Conservation (phyloP, 1,140 invertebrate species). For the Pseudoatta argentina region DNA sequence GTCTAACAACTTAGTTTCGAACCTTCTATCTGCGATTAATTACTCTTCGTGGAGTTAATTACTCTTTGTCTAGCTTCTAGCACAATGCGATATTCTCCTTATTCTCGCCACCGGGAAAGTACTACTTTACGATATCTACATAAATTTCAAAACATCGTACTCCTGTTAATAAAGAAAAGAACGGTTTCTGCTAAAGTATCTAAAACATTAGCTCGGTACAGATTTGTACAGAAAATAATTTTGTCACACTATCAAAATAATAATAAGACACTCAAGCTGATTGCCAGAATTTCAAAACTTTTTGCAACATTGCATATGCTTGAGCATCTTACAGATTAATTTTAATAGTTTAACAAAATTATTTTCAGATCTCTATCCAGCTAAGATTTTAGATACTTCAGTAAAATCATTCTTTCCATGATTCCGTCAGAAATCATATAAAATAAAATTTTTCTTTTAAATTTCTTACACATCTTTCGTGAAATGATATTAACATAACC, state of each 20-base stretch:
- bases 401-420: too few species aligned
- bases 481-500: background rate
- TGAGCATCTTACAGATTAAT: too few species aligned
- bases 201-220: too few species aligned
- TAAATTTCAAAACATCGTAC: slow-evolving; percentile 11
- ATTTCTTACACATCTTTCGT: background rate
- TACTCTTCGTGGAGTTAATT: slow-evolving; percentile 60
- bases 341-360: too few species aligned
- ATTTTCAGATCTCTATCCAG: too few species aligned
- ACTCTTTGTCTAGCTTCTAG: slow-evolving; percentile 56
- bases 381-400: too few species aligned
- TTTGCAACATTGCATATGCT: too few species aligned
- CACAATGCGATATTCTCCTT: slow-evolving; percentile 53
- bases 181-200: too few species aligned
- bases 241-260: too few species aligned
- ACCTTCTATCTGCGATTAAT: slow-evolving; percentile 62
- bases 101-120: slow-evolving; percentile 14
- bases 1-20: slow-evolving; percentile 45
- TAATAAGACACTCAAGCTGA: too few species aligned
- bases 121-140: background rate
- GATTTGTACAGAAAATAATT: too few species aligned
- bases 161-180: background rate
- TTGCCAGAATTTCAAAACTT: too few species aligned
- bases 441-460: background rate
- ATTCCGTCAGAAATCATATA: background rate